A percentile compares a stretch with the other conserved stretches of the same genome.
Conservation (phyloP, 2,888 invertebrate species). For the Scaeva pyrastri region DNA sequence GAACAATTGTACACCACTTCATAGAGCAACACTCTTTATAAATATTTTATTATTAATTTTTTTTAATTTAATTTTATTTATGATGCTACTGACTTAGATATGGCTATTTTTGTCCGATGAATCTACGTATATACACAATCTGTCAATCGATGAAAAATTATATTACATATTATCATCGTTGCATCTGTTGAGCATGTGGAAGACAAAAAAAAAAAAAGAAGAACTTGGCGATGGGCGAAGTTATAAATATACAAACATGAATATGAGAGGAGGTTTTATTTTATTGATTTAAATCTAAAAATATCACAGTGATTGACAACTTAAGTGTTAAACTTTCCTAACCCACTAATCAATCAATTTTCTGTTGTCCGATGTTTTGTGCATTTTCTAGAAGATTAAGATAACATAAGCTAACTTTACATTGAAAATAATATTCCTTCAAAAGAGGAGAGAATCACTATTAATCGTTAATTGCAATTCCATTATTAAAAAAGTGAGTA, state of each 20-base stretch:
- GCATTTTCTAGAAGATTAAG: too few relatives aligned
- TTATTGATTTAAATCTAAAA: slow-evolving; percentile 3
- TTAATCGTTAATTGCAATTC: too few relatives aligned
- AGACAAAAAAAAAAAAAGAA: neutral
- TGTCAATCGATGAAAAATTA: slow-evolving; percentile 56
- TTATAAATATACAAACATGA: neutral
- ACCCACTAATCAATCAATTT: too few relatives aligned
- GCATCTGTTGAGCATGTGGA: slow-evolving; percentile 59
- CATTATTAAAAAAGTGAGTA: too few relatives aligned
- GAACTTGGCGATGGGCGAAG: neutral
- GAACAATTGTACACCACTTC: slow-evolving; percentile 7
- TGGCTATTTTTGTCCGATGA: slow-evolving; percentile 50
- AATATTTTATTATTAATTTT: neutral
- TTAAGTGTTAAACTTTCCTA: too few relatives aligned
- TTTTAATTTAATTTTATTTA: slow-evolving; percentile 1
- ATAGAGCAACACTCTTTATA: neutral
- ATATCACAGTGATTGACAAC: neutral
- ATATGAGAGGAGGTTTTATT: too few relatives aligned
- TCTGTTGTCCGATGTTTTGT: too few relatives aligned
- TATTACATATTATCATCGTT: slow-evolving; percentile 47
- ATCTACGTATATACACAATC: slow-evolving; percentile 31
- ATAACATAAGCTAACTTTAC: too few relatives aligned
- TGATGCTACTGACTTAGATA: slow-evolving; percentile 10
- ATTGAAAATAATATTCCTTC: too few relatives aligned
- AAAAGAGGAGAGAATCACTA: too few relatives aligned